Percentiles rank a stretch among this genome's conserved stretches.
Evolutionary conservation across 2,113 vertebrate genomes (phyloP).

Genomic region (Grantiella picta): DNA sequence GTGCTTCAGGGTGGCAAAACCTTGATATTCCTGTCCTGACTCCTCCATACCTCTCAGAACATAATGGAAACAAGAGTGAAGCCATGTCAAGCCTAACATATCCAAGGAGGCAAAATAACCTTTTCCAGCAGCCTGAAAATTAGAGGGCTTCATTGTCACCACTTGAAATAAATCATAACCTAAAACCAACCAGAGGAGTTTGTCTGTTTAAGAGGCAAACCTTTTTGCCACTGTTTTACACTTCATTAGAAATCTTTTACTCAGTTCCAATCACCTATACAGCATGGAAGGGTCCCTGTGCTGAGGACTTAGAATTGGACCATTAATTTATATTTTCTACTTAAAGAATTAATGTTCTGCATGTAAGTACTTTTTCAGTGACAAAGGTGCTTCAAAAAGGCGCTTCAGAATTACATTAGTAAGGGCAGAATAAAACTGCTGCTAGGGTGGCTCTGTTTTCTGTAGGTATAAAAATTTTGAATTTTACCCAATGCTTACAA

Average conservation of each 20-base stretch:
- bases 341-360: not conserved
- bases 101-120: not conserved
- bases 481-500: not conserved
- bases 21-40: not conserved
- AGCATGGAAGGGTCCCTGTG: not conserved
- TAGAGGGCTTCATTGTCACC: not conserved
- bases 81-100: not conserved
- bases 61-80: not conserved
- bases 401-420: not conserved
- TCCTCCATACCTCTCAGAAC: not conserved
- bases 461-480: not conserved
- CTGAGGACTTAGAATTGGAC: not conserved
- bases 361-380: not conserved
- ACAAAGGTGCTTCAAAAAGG: not conserved
- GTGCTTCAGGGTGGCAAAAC: not conserved
- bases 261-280: not conserved
- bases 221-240: not conserved
- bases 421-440: not conserved
- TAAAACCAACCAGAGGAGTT: not conserved
- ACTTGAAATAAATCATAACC: not conserved
- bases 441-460: not conserved
- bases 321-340: conserved; percentile 18
- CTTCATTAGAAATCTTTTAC: not conserved
- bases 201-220: not conserved
- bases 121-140: not conserved